Conservation (phyloP, 2,888 invertebrate species). For the Ormyrus nitidulus region DNA sequence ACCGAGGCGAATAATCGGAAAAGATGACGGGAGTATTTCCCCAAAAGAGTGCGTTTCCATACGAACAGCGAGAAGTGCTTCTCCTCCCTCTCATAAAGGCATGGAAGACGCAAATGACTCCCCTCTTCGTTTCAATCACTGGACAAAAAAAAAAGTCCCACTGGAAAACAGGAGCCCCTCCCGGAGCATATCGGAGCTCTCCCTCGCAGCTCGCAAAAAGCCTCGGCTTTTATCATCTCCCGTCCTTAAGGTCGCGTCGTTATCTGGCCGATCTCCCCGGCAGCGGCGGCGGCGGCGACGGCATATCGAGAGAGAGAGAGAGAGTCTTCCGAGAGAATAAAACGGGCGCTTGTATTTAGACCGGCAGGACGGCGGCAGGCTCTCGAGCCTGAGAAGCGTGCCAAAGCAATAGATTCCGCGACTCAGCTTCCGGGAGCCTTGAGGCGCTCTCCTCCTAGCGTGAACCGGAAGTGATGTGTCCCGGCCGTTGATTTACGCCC, state of each 20-base stretch:
- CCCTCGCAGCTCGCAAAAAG: slow-evolving; percentile 24
- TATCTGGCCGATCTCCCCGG: slow-evolving; percentile 35
- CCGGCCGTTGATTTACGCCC: slow-evolving; percentile 65
- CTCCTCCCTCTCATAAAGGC: too few relatives aligned
- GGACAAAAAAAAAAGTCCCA: background rate
- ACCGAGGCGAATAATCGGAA: background rate
- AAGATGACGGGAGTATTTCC: background rate
- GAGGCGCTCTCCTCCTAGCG: slow-evolving; percentile 55
- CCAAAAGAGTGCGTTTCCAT: background rate
- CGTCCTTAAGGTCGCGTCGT: slow-evolving; percentile 20
- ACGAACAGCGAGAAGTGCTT: background rate
- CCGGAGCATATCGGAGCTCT: slow-evolving; percentile 6
- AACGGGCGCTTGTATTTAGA: slow-evolving; percentile 39
- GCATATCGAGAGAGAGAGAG: slow-evolving; percentile 4
- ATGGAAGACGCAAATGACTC: background rate
- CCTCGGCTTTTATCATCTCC: slow-evolving; percentile 39
- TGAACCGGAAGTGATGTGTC: slow-evolving; percentile 68
- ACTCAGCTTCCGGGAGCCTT: slow-evolving; percentile 62
- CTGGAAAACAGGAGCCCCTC: background rate
- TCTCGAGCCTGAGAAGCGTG: slow-evolving; percentile 55
- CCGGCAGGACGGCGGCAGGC: slow-evolving; percentile 21
- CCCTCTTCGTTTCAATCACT: slow-evolving; percentile 35
- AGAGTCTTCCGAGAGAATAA: slow-evolving; percentile 5
- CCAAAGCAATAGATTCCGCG: slow-evolving; percentile 63
- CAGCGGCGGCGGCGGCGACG: background rate